Evolutionary conservation across 2,797 vertebrate genomes (phyloP).

Genomic region (Sphenodon punctatus): DNA sequence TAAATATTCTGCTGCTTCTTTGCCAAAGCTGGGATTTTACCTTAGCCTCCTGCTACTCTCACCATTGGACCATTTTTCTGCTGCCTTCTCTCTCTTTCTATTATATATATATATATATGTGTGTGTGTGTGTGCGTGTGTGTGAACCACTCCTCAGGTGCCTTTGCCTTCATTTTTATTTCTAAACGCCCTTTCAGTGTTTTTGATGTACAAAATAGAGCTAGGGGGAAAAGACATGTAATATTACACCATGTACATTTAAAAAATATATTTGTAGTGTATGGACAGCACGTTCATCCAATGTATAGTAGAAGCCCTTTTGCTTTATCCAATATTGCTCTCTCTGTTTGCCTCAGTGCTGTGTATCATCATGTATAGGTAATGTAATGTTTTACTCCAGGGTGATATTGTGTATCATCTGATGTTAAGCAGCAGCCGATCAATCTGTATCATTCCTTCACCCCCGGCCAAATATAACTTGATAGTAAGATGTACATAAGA

Average conservation of each 20-base stretch:
- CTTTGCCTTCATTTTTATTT: constrained; percentile 46
- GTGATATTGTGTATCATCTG: background rate
- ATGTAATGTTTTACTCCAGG: background rate
- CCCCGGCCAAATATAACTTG: background rate
- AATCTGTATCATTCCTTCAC: background rate
- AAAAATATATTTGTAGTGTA: background rate
- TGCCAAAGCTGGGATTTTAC: background rate
- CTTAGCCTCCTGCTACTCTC: background rate
- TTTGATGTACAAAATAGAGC: constrained; percentile 45
- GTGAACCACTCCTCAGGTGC: constrained; percentile 62
- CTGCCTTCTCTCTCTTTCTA: background rate
- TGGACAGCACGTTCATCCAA: background rate
- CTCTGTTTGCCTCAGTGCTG: background rate
- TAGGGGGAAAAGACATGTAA: constrained; percentile 23
- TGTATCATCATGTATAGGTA: background rate
- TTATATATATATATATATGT: background rate
- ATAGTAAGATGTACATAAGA: background rate
- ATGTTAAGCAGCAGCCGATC: background rate
- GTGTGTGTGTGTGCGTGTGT: accelerated
- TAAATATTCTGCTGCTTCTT: background rate
- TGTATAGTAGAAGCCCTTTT: background rate
- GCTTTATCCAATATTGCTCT: background rate
- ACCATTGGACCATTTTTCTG: background rate
- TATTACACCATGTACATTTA: constrained; percentile 20
- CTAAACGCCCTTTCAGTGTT: constrained; percentile 26